These are phyloP conservation scores for Euphydryas editha DNA, from an alignment of 2,888 invertebrate species.

Conservation along the genomic window DNA sequence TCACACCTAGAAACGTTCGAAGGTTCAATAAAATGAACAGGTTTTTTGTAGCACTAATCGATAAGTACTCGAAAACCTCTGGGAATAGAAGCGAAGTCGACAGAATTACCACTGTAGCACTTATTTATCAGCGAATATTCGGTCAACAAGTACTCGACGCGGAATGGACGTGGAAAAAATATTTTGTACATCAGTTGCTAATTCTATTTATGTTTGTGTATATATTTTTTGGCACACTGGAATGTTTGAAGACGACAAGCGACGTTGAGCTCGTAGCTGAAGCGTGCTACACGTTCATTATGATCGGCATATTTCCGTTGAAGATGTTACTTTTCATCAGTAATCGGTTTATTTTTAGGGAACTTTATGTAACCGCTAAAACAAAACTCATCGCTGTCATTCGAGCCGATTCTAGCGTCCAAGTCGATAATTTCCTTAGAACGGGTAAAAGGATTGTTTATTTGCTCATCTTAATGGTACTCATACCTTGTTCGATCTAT, in stretches of 20 bases:
- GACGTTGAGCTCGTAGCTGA: constrained; percentile 55
- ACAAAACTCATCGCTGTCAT: constrained; percentile 52
- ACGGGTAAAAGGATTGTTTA: constrained; percentile 49
- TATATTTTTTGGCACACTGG: constrained; percentile 59
- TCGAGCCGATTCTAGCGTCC: constrained; percentile 45
- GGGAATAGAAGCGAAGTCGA: constrained; percentile 58
- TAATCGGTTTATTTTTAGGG: constrained; percentile 50
- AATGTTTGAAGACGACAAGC: constrained; percentile 48
- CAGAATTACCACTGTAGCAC: constrained; percentile 48
- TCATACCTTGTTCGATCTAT: constrained; percentile 53
- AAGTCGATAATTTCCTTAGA: constrained; percentile 43
- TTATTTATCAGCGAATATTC: constrained; percentile 55
- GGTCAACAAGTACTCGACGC: constrained; percentile 65
- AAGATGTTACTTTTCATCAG: constrained; percentile 55
- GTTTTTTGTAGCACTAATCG: constrained; percentile 37
- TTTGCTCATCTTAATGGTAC: constrained; percentile 45
- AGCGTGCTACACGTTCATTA: constrained; percentile 58
- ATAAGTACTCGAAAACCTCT: constrained; percentile 54
- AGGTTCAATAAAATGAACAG: constrained; percentile 30
- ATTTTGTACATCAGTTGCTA: constrained; percentile 49
- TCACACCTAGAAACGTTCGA: constrained; percentile 10
- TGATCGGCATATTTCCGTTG: constrained; percentile 50
- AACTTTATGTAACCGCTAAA: constrained; percentile 57
- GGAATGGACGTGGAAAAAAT: constrained; percentile 59
- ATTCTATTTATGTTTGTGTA: constrained; percentile 53